Evolutionary conservation across 1,140 invertebrate species (phyloP).

Genomic region (Plectrocnemia conspersa): DNA sequence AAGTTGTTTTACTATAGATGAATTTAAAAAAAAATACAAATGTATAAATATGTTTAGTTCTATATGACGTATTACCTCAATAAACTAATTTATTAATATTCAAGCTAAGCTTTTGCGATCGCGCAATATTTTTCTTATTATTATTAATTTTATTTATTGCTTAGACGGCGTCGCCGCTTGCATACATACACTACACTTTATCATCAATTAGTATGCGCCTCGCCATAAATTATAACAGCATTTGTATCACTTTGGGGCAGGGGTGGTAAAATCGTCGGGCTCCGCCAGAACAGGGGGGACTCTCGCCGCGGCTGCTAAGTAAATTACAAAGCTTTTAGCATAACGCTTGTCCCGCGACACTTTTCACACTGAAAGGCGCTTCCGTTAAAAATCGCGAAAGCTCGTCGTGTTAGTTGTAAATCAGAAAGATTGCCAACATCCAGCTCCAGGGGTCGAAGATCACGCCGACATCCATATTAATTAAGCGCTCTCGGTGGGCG

Average conservation of each 20-base stretch:
- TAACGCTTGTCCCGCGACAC: conserved; percentile 31
- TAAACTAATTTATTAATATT: too few species aligned
- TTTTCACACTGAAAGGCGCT: neutral
- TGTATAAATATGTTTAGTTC: too few species aligned
- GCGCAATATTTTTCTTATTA: too few species aligned
- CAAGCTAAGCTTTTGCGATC: too few species aligned
- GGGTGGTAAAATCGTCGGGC: conserved; percentile 1
- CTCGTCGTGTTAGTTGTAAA: too few species aligned
- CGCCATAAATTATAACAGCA: conserved; percentile 23
- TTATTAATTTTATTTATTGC: too few species aligned
- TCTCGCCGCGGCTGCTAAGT: conserved; percentile 20
- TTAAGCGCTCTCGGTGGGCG: neutral
- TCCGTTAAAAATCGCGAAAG: conserved; percentile 11
- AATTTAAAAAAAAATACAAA: too few species aligned
- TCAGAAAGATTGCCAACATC: too few species aligned
- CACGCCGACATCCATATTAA: conserved; percentile 2
- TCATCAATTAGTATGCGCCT: conserved; percentile 18
- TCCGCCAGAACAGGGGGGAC: neutral
- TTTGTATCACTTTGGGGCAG: conserved; percentile 22
- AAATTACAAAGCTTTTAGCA: conserved; percentile 36
- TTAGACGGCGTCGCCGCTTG: neutral
- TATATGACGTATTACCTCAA: too few species aligned
- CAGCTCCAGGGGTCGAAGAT: too few species aligned
- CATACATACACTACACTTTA: conserved; percentile 17
- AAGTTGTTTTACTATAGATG: too few species aligned